Base-by-base conservation (phyloP, 2,797 vertebrate genomes). In the Bucorvus abyssinicus region DNA sequence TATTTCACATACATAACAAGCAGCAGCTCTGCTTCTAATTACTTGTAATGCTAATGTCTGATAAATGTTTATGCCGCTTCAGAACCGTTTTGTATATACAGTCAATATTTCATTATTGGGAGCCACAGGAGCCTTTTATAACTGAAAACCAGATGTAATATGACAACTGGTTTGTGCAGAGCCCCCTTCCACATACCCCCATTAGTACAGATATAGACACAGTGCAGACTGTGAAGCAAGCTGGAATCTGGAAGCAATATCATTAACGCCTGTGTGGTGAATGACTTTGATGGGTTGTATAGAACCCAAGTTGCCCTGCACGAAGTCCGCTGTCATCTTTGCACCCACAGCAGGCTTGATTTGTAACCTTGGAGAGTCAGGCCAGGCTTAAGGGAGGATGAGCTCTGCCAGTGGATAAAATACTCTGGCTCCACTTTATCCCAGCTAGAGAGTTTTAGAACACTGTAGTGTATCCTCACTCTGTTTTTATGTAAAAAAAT, bases 31-130 rank as follows among this genome's bases (percentile, higher is more conserved):
- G 74, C 71, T 56, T 86, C 67, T 87, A 75, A 89, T 92, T 74
- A 32, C 84, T 87, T 63, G 64, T 87, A 87, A 69, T 93, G 87
- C 71, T 94, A 77, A 95, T 93, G 75, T 93, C 88, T 68, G 74
- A 64, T 79, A 87, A 92, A 80, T 90, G 61, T 80, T 90, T 75
- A 53, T 94, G 74, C 42, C 2, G 20, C 71, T 91, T 92, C 82
- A 53, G 47, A 93, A 84, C 44, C 12, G 4, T 67, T 91, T 83
- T 74, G 21, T 89, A 24, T 80, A 83, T 89, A 67, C 67, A 82
- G 49, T 64, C 69, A 85, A 23, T 90, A 77, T 94, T 89, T 92
- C 77, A 42, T 80, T 87, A 42, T 32, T 79, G 38, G 40, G 84
- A 92, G 55, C 49, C 59, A 34, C 2, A 15, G 38, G 82, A 92